These are phyloP conservation scores for Dipus sagitta DNA, from an alignment of 2,797 vertebrate genomes.

Conservation along the genomic window DNA sequence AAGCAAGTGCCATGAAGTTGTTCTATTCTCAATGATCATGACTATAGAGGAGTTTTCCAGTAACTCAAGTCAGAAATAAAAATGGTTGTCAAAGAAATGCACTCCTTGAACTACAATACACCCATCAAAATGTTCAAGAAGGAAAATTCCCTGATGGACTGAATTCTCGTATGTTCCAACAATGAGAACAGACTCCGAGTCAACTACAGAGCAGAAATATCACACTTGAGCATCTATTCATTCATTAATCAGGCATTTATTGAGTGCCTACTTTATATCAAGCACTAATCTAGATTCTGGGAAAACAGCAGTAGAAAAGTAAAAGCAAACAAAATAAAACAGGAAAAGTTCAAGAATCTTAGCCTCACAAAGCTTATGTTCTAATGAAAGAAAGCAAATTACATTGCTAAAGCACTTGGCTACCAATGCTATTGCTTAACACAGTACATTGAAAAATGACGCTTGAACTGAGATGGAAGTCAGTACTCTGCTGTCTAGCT, in stretches of 20 bases:
- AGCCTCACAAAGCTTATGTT: not conserved
- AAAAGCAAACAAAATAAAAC: not conserved
- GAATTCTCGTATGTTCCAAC: not conserved
- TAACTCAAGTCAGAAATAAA: conserved; percentile 15
- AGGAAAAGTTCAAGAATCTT: not conserved
- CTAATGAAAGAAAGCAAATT: not conserved
- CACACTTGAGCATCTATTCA: not conserved
- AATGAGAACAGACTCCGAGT: not conserved
- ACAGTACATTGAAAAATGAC: no score
- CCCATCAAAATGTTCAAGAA: not conserved
- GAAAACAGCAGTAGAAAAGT: not conserved
- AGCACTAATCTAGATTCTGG: not conserved
- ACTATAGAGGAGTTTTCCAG: not conserved
- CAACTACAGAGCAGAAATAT: not conserved
- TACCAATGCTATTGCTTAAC: no score
- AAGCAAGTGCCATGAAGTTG: not conserved
- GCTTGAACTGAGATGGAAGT: no score
- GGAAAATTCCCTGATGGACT: not conserved
- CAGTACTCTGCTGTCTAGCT: no score
- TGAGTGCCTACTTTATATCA: not conserved
- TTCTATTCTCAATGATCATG: not conserved
- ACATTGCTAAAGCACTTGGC: no score
- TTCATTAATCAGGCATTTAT: not conserved
- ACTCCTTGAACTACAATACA: not conserved
- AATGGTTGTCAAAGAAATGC: not conserved